phyloP scores from a whole-genome alignment of 37 sponge, comb jelly and placozoan genomes.

The Oopsacas minuta region DNA sequence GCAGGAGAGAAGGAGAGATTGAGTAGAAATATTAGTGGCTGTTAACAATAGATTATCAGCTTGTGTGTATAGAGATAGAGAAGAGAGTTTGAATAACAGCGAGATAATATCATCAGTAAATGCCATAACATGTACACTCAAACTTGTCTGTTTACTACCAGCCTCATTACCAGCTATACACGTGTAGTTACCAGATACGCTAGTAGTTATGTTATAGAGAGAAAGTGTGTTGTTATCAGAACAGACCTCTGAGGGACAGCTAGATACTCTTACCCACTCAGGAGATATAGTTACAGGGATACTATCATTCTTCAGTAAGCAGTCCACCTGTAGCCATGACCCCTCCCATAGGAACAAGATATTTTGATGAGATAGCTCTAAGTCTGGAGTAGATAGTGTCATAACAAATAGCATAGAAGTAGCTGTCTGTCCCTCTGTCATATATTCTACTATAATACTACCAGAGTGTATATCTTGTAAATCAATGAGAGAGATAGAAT shows the following conservation, averaged over 20 bases:
- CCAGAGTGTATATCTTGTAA: background rate
- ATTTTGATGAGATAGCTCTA: background rate
- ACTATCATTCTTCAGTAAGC: background rate
- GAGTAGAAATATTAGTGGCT: background rate
- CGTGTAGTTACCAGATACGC: background rate
- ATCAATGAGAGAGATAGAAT: background rate
- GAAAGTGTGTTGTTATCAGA: background rate
- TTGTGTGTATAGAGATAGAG: background rate
- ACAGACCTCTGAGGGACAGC: constrained; percentile 2
- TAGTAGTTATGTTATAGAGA: background rate
- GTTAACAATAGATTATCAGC: background rate
- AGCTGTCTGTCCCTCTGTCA: background rate
- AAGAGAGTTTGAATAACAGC: background rate
- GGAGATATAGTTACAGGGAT: background rate
- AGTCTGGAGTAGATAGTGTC: background rate
- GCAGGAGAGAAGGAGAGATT: background rate
- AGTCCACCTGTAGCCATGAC: background rate
- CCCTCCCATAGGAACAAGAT: background rate
- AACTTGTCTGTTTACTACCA: background rate
- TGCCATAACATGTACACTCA: background rate
- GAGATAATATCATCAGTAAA: background rate
- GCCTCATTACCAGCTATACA: background rate
- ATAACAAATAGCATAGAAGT: background rate
- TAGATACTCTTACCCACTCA: background rate
- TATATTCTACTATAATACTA: background rate